These are phyloP conservation scores for Otolemur garnettii DNA, from an alignment of 2,113 vertebrate genomes.

Conservation along the genomic window DNA sequence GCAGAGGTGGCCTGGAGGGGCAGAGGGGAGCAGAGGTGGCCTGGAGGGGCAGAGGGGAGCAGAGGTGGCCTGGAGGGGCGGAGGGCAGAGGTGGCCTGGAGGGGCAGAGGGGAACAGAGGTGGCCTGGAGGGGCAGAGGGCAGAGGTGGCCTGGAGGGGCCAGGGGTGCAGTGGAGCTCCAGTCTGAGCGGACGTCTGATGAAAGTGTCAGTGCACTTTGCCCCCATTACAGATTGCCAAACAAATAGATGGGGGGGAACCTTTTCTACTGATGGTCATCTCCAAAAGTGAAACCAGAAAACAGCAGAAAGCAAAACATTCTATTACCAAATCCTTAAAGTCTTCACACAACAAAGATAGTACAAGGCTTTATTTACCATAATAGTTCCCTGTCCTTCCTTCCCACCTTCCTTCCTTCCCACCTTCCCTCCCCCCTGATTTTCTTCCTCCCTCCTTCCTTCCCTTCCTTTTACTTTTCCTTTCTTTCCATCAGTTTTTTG, in stretches of 20 bases:
- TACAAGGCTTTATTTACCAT: background rate
- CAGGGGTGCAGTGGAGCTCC: no score
- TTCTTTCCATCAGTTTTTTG: slow-evolving; percentile 7
- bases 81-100: background rate
- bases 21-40: background rate
- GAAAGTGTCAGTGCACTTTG: background rate
- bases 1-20: background rate
- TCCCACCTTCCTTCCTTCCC: background rate
- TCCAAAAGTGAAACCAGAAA: background rate
- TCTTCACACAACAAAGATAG: background rate
- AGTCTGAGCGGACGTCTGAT: fast-evolving
- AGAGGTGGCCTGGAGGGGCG: background rate
- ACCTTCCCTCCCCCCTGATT: background rate
- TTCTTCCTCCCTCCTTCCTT: background rate
- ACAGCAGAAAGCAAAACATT: background rate
- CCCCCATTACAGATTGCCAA: no score
- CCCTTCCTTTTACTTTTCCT: background rate
- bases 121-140: background rate
- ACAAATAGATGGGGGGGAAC: no score
- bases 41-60: no score
- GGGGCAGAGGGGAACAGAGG: background rate
- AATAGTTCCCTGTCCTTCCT: background rate
- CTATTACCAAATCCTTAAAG: background rate
- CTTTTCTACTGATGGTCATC: background rate
- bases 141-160: no score